Evolutionary conservation across 2,113 vertebrate species (phyloP).

Genomic region (Oryzias javanicus): DNA sequence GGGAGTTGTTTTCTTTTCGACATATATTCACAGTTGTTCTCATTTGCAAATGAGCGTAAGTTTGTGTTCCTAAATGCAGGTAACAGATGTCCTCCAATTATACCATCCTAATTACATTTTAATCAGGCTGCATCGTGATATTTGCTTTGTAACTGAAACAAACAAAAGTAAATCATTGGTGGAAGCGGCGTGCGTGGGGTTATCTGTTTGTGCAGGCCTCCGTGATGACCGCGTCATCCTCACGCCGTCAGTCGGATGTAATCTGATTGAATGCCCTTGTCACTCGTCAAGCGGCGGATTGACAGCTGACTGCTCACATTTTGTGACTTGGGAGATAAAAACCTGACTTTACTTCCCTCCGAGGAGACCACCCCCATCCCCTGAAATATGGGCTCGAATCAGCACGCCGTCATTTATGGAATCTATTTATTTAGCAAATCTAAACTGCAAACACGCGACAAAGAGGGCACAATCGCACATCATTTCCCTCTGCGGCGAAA

Average conservation of each 20-base stretch:
- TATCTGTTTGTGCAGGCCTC: constrained; percentile 3
- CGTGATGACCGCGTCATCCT: not conserved
- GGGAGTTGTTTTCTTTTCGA: too few relatives aligned
- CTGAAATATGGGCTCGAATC: constrained; percentile 12
- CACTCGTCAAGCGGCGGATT: not conserved
- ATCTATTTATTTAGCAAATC: constrained; percentile 4
- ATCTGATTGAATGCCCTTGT: not conserved
- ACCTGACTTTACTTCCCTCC: constrained; percentile 10
- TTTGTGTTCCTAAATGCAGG: constrained; percentile 40
- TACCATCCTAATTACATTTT: constrained; percentile 57
- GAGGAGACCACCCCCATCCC: not conserved
- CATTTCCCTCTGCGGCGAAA: constrained; percentile 33
- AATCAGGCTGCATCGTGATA: constrained; percentile 60
- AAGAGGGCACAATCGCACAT: constrained; percentile 11
- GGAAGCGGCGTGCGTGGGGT: constrained; percentile 23
- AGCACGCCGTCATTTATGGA: constrained; percentile 7
- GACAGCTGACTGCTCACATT: constrained; percentile 12
- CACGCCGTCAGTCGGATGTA: not conserved
- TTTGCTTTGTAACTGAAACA: constrained; percentile 43
- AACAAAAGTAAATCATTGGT: constrained; percentile 46
- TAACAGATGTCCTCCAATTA: constrained; percentile 72
- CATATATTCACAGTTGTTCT: too few relatives aligned
- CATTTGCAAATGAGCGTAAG: constrained; percentile 3
- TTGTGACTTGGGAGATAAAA: constrained; percentile 2
- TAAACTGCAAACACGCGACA: constrained; percentile 7